A percentile compares a stretch with the other conserved stretches of the same genome.
Conservation (phyloP, 2,113 vertebrate genomes). For the Myiozetetes cayanensis region DNA sequence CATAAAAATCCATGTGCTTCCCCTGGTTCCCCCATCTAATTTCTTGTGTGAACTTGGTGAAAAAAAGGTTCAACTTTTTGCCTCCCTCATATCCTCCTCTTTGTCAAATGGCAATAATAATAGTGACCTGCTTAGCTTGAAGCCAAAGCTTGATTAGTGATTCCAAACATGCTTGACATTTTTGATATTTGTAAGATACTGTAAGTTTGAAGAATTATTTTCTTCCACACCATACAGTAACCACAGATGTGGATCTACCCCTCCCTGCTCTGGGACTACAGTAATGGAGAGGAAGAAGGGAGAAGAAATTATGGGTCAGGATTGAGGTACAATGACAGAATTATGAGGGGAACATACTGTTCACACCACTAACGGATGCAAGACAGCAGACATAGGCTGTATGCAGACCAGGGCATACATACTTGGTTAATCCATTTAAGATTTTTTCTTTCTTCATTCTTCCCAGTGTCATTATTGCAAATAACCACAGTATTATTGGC, state of each 20-base stretch:
- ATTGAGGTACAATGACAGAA: slow-evolving; percentile 25
- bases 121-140: neutral
- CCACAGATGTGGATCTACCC: neutral
- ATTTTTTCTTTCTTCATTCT: neutral
- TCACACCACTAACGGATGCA: slow-evolving; percentile 22
- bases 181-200: neutral
- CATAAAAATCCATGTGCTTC: neutral
- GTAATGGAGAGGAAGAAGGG: neutral
- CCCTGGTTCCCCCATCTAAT: neutral
- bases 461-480: slow-evolving; percentile 33
- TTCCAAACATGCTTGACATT: neutral
- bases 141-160: neutral
- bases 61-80: neutral
- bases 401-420: neutral
- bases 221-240: neutral
- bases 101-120: neutral
- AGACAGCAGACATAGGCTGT: neutral
- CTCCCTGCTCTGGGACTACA: neutral
- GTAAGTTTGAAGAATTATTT: neutral
- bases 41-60: neutral
- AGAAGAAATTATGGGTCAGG: neutral
- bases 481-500: slow-evolving; percentile 39
- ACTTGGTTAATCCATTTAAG: slow-evolving; percentile 25
- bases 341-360: slow-evolving; percentile 25
- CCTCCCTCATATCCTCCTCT: neutral